Base-by-base conservation (phyloP, 2,797 vertebrate species). In the Gastrophryne carolinensis region DNA sequence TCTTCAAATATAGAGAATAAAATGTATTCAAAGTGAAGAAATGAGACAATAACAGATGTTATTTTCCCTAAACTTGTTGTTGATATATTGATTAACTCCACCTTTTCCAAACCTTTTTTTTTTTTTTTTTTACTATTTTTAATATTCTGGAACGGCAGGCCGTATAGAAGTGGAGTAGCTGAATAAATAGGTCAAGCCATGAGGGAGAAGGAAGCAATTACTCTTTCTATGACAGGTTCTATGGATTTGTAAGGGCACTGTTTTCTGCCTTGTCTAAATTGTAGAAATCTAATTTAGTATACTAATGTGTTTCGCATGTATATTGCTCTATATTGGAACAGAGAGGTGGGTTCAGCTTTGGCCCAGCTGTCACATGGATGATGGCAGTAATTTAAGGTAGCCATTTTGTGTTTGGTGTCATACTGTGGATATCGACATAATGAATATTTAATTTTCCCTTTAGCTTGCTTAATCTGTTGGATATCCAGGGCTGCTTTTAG, bases 401-500 rank as follows among this genome's bases (percentile, higher is more conserved):
- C 35, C 66, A 17, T 39, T 69, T 62, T 41, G 41, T 70, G 57
- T 63, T 41, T 56, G 54, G 63, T 67, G 41, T 63, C 35, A 67
- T 37, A 39, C 65, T 57, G 50, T 68, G 24, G 44, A 21, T 53
- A 32, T 9, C 37, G 13, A 44, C 19, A 76, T 34, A 41, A 50
- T 41, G 32, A 39, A 57, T 32, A 39, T 76, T 76, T 49, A 39
- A 24, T 72, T 49, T 66, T 35, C 52, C 68, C 24, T 39, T 27
- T 37, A 57, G 49, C 61, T 72, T 72, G 67, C 75, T 65, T 52
- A 5, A 19, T 50, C n/a, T 39, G 26, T 30, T 56, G 53, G 23
- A 37, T 37, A 77, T 24, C 67, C 67, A 64, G 67, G 39, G 39
- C 75, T 72, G 75, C 68, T 78, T 76, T 72, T 60, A 19, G 67